Base-by-base conservation (phyloP, 2,797 vertebrate genomes). In the Sebastiscus albofasciatus region DNA sequence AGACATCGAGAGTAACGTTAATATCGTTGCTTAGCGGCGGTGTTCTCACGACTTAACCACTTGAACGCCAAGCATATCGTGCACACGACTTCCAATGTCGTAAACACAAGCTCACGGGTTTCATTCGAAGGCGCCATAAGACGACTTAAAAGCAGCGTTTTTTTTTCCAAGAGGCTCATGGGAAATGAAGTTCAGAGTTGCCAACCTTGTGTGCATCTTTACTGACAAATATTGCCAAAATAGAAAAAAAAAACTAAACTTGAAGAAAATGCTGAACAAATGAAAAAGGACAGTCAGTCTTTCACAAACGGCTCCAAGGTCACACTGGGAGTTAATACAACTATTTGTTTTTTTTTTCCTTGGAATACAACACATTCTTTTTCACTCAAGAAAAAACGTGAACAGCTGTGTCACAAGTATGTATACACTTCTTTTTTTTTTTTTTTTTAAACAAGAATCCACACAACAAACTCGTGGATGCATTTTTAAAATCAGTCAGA, bases 341-440 rank as follows among this genome's bases (percentile, higher is more conserved):
- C 36, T 1, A 24, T 67, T 27, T 67, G 60, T 68, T 67, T 75
- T 67, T 24, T 24, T 67, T 59, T 42, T 18, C 10, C 26, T 64
- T 66, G 60, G 60, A 78, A 60, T 58, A 67, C 52, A 42, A 85
- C 67, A 85, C 12, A 69, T 62, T 79, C 12, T 55, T 80, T 85
- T 68, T 72, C 62, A 72, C 77, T 73, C 27, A 77, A 65, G 61
- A 68, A 22, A 67, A 68, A 81, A 76, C 55, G 33, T 42, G 49
- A 85, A 87, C 83, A 84, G 42, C 65, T 80, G 87, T 67, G 74
- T 80, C 77, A 84, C 80, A 88, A 74, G 49, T 75, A 79, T 56
- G 75, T 74, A 75, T 69, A 68, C 42, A 20, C 6, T 9, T 61
- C 8, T 72, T 76, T 75, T 69, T 72, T 65, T 39, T 72, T 54